phyloP scores from a whole-genome alignment of 2,797 vertebrate genomes.

The Tangara arthus region DNA sequence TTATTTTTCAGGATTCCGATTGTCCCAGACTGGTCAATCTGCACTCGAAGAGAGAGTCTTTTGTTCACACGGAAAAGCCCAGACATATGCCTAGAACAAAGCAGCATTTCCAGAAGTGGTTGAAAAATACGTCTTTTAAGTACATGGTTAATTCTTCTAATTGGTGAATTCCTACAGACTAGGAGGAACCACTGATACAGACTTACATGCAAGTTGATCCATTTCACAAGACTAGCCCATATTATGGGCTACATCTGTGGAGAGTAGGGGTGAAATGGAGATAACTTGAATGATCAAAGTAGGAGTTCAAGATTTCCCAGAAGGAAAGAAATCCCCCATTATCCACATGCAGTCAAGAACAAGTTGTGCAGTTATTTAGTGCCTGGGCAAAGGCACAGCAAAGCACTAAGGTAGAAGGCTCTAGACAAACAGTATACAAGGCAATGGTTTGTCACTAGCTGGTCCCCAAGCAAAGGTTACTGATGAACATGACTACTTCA shows the following conservation, averaged over 20 bases:
- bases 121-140: neutral
- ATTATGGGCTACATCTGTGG: neutral
- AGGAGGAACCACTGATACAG: neutral
- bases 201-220: neutral
- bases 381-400: neutral
- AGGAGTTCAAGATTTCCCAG: neutral
- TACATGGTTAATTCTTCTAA: neutral
- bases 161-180: neutral
- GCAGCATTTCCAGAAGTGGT: neutral
- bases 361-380: neutral
- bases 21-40: neutral
- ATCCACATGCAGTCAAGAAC: neutral
- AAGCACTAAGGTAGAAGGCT: neutral
- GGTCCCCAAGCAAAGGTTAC: neutral
- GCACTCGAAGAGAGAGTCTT: neutral
- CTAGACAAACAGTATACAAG: neutral
- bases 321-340: neutral
- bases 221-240: neutral
- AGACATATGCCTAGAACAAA: neutral
- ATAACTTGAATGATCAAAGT: neutral
- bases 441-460: neutral
- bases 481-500: neutral
- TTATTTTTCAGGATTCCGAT: neutral
- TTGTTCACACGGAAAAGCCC: neutral
- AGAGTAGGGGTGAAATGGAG: neutral